Conservation (phyloP, 1,140 invertebrate species). For the Atta cephalotes region DNA sequence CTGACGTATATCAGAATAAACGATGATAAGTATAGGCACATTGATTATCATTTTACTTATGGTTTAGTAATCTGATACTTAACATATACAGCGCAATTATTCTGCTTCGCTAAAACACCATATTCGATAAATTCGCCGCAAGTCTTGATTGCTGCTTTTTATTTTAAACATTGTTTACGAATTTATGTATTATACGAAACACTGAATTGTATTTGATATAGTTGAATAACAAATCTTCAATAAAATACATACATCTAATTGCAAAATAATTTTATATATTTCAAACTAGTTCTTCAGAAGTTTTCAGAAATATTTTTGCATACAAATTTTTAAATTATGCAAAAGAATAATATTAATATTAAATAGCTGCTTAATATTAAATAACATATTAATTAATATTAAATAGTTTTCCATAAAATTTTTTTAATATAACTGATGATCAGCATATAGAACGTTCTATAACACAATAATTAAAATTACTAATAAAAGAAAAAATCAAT, state of each 20-base stretch:
- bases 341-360: constrained; percentile 1
- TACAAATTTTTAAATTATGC: not conserved
- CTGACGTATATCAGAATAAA: constrained; percentile 32
- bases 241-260: not conserved
- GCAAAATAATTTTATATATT: not conserved
- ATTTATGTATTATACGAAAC: not conserved
- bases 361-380: constrained; percentile 3
- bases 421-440: not conserved
- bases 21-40: constrained; percentile 6
- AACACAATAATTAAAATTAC: not conserved
- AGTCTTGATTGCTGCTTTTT: not conserved
- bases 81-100: constrained; percentile 17
- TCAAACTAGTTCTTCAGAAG: not conserved
- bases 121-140: constrained; percentile 17
- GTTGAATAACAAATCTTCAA: not conserved
- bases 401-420: not conserved
- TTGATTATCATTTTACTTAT: constrained; percentile 12
- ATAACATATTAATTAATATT: not conserved
- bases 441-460: not conserved
- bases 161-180: constrained; percentile 6
- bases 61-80: not conserved
- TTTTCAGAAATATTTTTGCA: not conserved
- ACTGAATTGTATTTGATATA: not conserved
- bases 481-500: not conserved
- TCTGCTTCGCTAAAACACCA: not conserved